A percentile compares a stretch with the other conserved stretches of the same genome.
Conservation (phyloP, 2,888 invertebrate genomes). For the Microchrysa polita region DNA sequence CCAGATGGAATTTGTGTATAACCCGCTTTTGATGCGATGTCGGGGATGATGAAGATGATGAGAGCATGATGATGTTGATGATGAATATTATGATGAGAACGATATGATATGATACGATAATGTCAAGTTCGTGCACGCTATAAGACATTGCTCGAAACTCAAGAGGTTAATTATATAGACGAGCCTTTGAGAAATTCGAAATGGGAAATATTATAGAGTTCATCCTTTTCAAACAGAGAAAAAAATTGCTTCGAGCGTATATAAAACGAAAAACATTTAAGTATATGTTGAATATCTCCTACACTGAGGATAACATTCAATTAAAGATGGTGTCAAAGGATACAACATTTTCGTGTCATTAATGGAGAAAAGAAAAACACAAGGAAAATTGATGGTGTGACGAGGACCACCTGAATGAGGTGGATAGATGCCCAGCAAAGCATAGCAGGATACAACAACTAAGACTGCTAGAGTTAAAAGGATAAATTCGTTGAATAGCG, state of each 20-base stretch:
- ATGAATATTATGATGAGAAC: neutral
- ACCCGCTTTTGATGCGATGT: constrained; percentile 39
- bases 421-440: neutral
- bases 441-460: neutral
- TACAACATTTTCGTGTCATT: constrained; percentile 23
- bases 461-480: too few species aligned
- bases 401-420: neutral
- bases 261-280: too few species aligned
- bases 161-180: constrained; percentile 44
- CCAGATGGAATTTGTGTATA: too few species aligned
- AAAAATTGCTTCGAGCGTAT: neutral
- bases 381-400: neutral
- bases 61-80: too few species aligned
- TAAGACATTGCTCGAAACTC: constrained; percentile 39
- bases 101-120: too few species aligned
- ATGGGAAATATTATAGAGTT: constrained; percentile 14
- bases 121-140: constrained; percentile 10
- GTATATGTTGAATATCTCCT: neutral
- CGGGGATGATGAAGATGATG: neutral
- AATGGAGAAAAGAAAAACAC: constrained; percentile 28
- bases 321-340: constrained; percentile 36
- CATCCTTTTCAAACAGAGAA: constrained; percentile 22
- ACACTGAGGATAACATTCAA: constrained; percentile 28
- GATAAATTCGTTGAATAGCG: neutral
- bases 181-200: constrained; percentile 38